A percentile compares a stretch with the other conserved stretches of the same genome.
Conservation (phyloP, 2,888 invertebrate species). For the Petrolisthes manimaculis region DNA sequence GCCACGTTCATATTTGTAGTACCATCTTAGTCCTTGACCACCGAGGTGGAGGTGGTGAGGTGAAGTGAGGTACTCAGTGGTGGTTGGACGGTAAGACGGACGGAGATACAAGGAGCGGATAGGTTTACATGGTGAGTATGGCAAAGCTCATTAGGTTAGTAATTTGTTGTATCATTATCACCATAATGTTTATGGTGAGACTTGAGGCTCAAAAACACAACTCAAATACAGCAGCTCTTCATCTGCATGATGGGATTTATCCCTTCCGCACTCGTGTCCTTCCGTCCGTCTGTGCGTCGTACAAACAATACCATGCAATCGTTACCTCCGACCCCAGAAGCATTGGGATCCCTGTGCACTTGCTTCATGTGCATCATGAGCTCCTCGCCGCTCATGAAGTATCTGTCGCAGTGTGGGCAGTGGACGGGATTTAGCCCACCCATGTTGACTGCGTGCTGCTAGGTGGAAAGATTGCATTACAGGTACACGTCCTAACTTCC, state of each 20-base stretch:
- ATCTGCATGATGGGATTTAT: not conserved
- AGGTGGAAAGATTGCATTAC: constrained; percentile 72
- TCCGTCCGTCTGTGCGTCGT: not conserved
- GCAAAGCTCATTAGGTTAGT: too few species aligned
- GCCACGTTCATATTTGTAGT: not conserved
- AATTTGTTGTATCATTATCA: too few species aligned
- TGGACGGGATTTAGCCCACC: constrained; percentile 92
- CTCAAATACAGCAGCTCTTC: too few species aligned
- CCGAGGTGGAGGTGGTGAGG: not conserved
- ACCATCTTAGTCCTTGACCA: not conserved
- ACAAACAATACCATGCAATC: not conserved
- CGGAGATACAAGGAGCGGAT: not conserved
- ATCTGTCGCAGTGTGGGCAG: constrained; percentile 93
- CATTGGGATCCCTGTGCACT: constrained; percentile 92
- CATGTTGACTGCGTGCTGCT: constrained; percentile 94
- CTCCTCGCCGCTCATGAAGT: constrained; percentile 91
- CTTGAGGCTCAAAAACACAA: too few species aligned
- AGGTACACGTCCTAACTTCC: constrained; percentile 8
- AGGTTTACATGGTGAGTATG: not conserved
- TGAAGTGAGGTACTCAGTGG: not conserved
- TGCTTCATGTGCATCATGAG: constrained; percentile 97
- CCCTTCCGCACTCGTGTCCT: not conserved
- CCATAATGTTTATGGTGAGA: too few species aligned
- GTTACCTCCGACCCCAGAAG: constrained; percentile 77
- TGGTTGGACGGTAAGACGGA: not conserved